Evolutionary conservation across 2,113 vertebrate genomes (phyloP), one percentile per base, ranked within the genome.

Genomic region (Cryptotis parvus): DNA sequence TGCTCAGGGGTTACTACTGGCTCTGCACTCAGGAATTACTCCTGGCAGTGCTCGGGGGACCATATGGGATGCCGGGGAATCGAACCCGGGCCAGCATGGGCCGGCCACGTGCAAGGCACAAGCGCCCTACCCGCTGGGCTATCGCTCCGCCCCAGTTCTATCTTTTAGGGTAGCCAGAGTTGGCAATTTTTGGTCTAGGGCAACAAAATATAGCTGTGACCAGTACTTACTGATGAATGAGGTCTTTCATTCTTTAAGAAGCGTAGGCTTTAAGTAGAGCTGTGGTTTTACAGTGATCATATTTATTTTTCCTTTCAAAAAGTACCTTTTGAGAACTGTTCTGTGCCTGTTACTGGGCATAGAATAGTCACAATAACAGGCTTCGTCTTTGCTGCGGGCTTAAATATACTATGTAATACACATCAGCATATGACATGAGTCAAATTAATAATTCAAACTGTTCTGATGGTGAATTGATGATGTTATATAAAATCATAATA

Each of bases 311-410:
- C 58, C 52, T 29, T 79, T 76, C 31, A 20, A 35, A 75, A 55
- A 84, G 18, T 85, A 52, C 16, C 35, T 91, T 77, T 41, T 35
- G 61, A 89, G 14, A 7, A 5, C 9, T 39, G 4, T 16, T 86
- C 29, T 89, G 31, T 84, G n/a, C 31, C 72, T 66, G 12, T 1
- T 73, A 69, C 43, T 55, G 43, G 43, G 33, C 11, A 24, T 61
- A 15, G 12, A 73, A 29, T 3, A 78, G 0, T 0, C 1, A 45
- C n/a, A 26, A 27, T 3, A 66, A 35, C 0, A 18, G 52, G 7
- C 29, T 58, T 12, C 31, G 29, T 68, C 9, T 72, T 74, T 27
- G 11, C 12, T 8, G 11, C 14, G 10, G 29, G 35, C 10, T 90
- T 70, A 66, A 3, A 73, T 63, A 68, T 9, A 43, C 10, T 4